Conservation (phyloP, 1,140 invertebrate genomes). For the Rhopalosiphum padi region DNA sequence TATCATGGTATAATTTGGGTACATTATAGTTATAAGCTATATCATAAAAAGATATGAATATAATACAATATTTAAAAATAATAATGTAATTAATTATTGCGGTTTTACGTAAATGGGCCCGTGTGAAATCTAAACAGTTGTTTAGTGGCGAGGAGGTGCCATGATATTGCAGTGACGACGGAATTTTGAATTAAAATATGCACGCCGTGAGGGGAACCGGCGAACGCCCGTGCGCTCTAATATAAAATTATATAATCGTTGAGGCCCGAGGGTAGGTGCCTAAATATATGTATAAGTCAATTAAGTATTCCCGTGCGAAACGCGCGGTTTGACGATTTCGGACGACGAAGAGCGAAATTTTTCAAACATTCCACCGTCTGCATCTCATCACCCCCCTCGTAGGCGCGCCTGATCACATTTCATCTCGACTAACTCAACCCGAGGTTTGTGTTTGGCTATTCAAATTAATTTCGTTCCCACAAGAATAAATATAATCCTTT, state of each 20-base stretch:
- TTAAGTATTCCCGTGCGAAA: slow-evolving; percentile 16
- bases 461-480: slow-evolving; percentile 23
- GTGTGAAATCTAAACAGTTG: slow-evolving; percentile 22
- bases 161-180: not conserved
- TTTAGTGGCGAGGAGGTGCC: not conserved
- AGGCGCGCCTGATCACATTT: not conserved
- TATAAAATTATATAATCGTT: not conserved
- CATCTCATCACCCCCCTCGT: no score
- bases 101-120: not conserved
- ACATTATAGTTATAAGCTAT: no score
- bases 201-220: not conserved
- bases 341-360: not conserved
- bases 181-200: not conserved
- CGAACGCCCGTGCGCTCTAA: not conserved
- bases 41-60: no score
- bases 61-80: no score
- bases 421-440: not conserved
- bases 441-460: not conserved
- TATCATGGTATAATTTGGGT: no score
- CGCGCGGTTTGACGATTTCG: not conserved
- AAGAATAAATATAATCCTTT: slow-evolving; percentile 42
- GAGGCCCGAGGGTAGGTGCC: not conserved
- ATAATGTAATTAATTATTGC: no score
- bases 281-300: slow-evolving; percentile 7
- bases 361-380: not conserved